Conservation (phyloP, 2,113 vertebrate genomes). For the Salminus brasiliensis region DNA sequence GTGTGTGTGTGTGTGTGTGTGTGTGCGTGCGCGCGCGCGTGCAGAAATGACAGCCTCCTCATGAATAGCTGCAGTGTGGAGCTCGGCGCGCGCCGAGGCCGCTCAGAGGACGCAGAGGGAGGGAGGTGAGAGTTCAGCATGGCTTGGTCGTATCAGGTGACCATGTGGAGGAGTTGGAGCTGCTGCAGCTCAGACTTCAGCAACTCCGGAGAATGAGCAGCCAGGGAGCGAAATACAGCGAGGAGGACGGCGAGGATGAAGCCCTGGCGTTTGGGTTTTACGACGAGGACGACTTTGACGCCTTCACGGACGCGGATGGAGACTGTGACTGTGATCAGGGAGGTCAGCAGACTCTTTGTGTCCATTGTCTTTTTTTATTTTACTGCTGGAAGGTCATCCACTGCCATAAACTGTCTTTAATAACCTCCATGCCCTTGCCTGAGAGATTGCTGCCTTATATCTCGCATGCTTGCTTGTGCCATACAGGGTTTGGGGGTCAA, state of each 20-base stretch:
- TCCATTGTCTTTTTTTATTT: background rate
- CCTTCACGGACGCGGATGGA: conserved; percentile 63
- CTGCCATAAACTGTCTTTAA: too few species aligned
- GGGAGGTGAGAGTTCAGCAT: conserved; percentile 69
- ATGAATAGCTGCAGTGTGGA: conserved; percentile 38
- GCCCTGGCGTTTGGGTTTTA: conserved; percentile 54
- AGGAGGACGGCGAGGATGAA: conserved; percentile 44
- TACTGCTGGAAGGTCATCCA: conserved; percentile 3
- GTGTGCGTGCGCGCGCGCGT: background rate
- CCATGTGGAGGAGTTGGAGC: conserved; percentile 59
- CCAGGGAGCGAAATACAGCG: conserved; percentile 32
- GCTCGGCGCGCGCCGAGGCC: background rate
- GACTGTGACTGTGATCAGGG: conserved; percentile 68
- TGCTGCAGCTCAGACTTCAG: conserved; percentile 31
- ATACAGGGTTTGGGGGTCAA: too few species aligned
- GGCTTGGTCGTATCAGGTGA: conserved; percentile 69
- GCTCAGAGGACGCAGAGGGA: background rate
- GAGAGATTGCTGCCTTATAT: too few species aligned
- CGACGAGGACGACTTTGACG: conserved; percentile 67
- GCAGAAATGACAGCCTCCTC: background rate
- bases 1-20: background rate
- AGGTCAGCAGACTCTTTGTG: conserved; percentile 53
- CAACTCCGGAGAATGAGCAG: conserved; percentile 44
- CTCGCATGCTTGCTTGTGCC: too few species aligned
- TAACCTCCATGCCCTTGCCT: too few species aligned